Conservation (phyloP, 2,888 invertebrate genomes). For the Lepidonotus clava region DNA sequence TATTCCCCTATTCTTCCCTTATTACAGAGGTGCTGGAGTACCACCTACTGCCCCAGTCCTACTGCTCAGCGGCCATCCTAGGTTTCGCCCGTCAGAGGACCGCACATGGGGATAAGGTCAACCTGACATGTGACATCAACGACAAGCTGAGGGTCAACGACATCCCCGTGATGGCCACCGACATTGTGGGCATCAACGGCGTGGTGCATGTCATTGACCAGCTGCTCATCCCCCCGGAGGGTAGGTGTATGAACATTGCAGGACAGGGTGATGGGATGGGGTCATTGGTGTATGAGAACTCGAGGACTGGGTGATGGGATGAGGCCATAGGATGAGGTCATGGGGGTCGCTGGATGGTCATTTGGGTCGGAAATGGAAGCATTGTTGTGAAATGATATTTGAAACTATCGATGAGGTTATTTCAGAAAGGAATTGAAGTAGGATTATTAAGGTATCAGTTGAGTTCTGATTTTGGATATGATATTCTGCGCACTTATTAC, state of each 20-base stretch:
- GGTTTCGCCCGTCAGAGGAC: slow-evolving; percentile 80
- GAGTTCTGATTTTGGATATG: too few relatives aligned
- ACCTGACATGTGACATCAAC: slow-evolving; percentile 80
- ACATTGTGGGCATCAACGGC: slow-evolving; percentile 81
- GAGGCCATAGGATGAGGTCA: too few relatives aligned
- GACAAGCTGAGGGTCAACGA: slow-evolving; percentile 80
- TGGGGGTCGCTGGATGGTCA: too few relatives aligned
- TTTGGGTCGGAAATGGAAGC: too few relatives aligned
- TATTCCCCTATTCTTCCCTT: background rate
- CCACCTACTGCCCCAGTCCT: slow-evolving; percentile 81
- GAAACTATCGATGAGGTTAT: too few relatives aligned
- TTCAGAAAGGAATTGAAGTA: too few relatives aligned
- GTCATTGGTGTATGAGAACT: too few relatives aligned
- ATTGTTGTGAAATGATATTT: too few relatives aligned
- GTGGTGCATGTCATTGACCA: slow-evolving; percentile 82
- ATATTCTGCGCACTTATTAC: too few relatives aligned
- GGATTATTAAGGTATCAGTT: too few relatives aligned
- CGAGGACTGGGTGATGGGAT: too few relatives aligned
- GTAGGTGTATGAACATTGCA: slow-evolving; percentile 75
- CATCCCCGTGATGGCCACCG: slow-evolving; percentile 78
- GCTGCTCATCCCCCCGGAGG: slow-evolving; percentile 81
- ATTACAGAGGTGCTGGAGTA: slow-evolving; percentile 81
- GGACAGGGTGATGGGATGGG: too few relatives aligned
- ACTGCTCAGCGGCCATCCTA: slow-evolving; percentile 82
- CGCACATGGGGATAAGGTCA: slow-evolving; percentile 78